phyloP scores from a whole-genome alignment of 2,888 invertebrate genomes.

The Drosophila diplacantha region DNA sequence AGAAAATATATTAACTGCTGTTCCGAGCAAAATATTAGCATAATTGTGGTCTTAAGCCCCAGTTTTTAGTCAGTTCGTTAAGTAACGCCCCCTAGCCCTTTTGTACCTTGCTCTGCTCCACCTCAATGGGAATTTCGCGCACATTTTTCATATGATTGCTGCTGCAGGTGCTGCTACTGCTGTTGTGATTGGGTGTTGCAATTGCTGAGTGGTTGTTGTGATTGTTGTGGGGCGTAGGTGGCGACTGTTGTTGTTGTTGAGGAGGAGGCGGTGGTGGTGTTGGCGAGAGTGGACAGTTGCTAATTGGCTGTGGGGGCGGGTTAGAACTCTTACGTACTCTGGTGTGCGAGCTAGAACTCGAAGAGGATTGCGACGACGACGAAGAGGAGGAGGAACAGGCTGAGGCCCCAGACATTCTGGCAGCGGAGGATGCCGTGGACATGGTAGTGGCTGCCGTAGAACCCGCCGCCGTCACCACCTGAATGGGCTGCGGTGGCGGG shows the following conservation, averaged over 20 bases:
- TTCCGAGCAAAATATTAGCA: too few relatives aligned
- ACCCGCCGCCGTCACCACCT: constrained; percentile 53
- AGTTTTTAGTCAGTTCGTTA: background rate
- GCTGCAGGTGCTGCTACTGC: constrained; percentile 55
- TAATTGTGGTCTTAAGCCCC: too few relatives aligned
- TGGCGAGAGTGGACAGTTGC: constrained; percentile 49
- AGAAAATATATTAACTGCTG: too few relatives aligned
- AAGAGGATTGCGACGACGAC: constrained; percentile 62
- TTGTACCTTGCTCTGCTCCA: constrained; percentile 76
- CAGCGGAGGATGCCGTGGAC: constrained; percentile 54
- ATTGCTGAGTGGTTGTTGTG: constrained; percentile 40
- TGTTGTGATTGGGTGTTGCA: constrained; percentile 53
- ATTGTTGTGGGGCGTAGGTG: constrained; percentile 36
- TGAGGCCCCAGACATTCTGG: constrained; percentile 47
- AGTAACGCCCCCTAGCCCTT: constrained; percentile 13
- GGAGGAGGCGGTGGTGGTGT: constrained; percentile 48
- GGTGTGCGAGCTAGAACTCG: constrained; percentile 64
- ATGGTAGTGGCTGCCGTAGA: constrained; percentile 30
- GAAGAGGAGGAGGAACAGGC: constrained; percentile 47
- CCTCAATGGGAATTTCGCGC: constrained; percentile 78
- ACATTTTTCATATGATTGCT: constrained; percentile 63
- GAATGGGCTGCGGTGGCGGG: constrained; percentile 73
- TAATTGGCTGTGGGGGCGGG: constrained; percentile 66
- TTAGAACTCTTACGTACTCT: constrained; percentile 75
- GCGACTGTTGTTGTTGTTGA: constrained; percentile 28